Evolutionary conservation across 1,140 invertebrate genomes (phyloP), one percentile per base, ranked within the genome.

Genomic region (Pseudomyrmex gracilis): DNA sequence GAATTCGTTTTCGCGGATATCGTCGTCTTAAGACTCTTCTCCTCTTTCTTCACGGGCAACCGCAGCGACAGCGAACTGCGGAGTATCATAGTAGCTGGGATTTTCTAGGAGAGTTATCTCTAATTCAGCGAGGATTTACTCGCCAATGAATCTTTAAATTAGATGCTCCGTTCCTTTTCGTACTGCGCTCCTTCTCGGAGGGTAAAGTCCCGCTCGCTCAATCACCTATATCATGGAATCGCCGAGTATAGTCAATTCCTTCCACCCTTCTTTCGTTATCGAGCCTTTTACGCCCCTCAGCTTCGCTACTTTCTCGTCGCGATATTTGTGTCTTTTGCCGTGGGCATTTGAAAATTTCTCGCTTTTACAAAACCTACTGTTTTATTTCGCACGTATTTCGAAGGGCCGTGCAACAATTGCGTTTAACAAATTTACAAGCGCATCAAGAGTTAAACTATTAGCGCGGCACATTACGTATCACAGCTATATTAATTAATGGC

Each of bases 61-160:
- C 70, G 82, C 68, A 76, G 15, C 68, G 58, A 67, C 73, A 73
- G 66, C 47, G 71, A 60, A 51, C 73, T 82, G 63, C 60, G 66
- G 76, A 85, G 87, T 90, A 90, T 90, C 90, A 87, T 89, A 90
- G 90, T 90, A 89, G 85, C 88, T 90, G 92, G 94, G 94, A 95
- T 95, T 94, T 94, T 90, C 89, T 90, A 87, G 85, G 91, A 90
- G 89, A 93, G 94, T 93, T 95, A 95, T 95, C 95, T 95, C 93
- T 94, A 95, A 95, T 95, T 95, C 94, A 93, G 90, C 90, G 90
- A 87, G 94, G 94, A 94, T 95, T 95, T 95, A 94, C 92, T 94
- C 91, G 91, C 91, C 93, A 92, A 94, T 92, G 94, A 95, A 95
- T 95, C 94, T 94, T 93, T 93, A 95, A 95, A 95, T 95, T 95